phyloP scores from a whole-genome alignment of 1,140 invertebrate genomes.

The Polypedilum vanderplanki region DNA sequence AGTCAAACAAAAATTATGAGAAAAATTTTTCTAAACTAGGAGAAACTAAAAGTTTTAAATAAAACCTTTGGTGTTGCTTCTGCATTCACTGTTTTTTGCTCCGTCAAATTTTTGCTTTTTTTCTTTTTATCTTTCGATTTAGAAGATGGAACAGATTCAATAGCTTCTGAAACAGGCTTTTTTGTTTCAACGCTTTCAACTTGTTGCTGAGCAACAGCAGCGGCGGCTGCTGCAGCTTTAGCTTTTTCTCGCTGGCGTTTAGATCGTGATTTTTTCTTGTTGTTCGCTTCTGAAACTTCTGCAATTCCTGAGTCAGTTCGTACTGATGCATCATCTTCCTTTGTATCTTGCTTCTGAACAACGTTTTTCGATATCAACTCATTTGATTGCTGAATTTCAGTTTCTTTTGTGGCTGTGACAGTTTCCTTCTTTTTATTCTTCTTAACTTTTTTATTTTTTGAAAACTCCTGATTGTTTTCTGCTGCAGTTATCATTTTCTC shows the following conservation, averaged over 20 bases:
- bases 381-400: neutral
- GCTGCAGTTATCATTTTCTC: neutral
- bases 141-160: neutral
- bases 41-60: neutral
- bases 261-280: neutral
- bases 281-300: neutral
- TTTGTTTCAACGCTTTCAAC: neutral
- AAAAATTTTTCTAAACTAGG: neutral
- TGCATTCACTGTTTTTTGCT: neutral
- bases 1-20: neutral
- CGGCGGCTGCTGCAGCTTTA: neutral
- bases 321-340: constrained; percentile 5
- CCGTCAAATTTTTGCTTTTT: neutral
- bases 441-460: constrained; percentile 25
- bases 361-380: neutral
- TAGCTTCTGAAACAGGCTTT: neutral
- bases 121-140: constrained; percentile 19
- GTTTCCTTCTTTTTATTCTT: constrained; percentile 31
- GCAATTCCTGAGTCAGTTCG: neutral
- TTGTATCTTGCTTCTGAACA: neutral
- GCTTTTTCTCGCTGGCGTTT: neutral
- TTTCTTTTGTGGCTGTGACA: neutral
- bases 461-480: neutral
- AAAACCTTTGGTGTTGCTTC: neutral
- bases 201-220: neutral